phyloP scores from a whole-genome alignment of 2,888 invertebrate genomes.

The Priocnemis perturbator region DNA sequence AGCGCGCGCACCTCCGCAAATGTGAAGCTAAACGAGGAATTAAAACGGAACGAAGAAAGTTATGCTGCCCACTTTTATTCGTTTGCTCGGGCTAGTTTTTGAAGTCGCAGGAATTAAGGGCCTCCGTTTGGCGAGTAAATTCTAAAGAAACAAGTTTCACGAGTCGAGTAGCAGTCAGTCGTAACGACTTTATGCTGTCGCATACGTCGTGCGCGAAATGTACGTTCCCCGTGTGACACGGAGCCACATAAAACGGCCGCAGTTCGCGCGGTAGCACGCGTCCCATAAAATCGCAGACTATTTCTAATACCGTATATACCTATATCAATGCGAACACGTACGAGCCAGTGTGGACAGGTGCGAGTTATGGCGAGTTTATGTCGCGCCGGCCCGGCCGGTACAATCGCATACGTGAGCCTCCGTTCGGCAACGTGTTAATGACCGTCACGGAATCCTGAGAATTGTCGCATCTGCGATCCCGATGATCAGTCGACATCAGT shows the following conservation, averaged over 20 bases:
- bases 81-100: too few species aligned
- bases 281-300: too few species aligned
- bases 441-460: conserved; percentile 13
- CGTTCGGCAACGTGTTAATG: conserved; percentile 22
- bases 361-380: conserved; percentile 39
- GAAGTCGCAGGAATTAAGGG: too few species aligned
- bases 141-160: too few species aligned
- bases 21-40: too few species aligned
- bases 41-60: too few species aligned
- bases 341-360: background rate
- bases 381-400: conserved; percentile 18
- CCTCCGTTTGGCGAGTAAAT: too few species aligned
- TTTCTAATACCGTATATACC: too few species aligned
- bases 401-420: background rate
- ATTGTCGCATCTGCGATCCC: background rate
- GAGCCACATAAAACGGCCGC: background rate
- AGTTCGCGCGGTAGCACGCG: background rate
- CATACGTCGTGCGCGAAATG: background rate
- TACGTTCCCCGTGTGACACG: background rate
- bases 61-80: too few species aligned
- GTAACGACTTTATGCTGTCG: background rate
- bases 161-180: background rate
- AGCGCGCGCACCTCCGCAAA: too few species aligned
- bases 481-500: background rate
- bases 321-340: background rate